Evolutionary conservation across 1,140 invertebrate species (phyloP), one percentile per base, ranked within the genome.

Genomic region (Agrilus planipennis): DNA sequence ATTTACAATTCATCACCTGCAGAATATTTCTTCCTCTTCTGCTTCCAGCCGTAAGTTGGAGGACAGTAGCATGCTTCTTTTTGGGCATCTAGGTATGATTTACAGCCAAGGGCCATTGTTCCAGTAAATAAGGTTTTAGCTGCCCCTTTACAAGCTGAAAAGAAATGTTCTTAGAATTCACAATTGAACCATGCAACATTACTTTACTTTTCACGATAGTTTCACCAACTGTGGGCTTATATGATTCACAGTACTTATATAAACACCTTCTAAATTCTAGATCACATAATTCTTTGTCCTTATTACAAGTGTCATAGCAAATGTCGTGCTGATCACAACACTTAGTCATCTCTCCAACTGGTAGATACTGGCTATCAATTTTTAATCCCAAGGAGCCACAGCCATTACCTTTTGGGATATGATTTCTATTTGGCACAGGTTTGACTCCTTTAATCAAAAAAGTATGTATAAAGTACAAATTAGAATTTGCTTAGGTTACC

Each of bases 251-350:
- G 42, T 84, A 78, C 55, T 71, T 77, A 49, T 89, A 88, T 0
- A 93, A 63, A 55, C 89, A 93, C 47, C 76, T 70, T 54, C 88
- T 87, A 54, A 92, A 92, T 20, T 81, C 75, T 30, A 86, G 59
- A 63, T 93, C 89, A 65, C 89, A 93, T 1, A 78, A 65, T 57
- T 89, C 85, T 61, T 89, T 90, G 32, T 84, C 78, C 20, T 64
- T 73, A 47, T 84, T 86, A 57, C 89, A 93, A 2, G 83, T 89
- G 44, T 89, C 87, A 53, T 93, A 93, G 59, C 89, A 93, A 44
- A 84, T 75, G 50, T 93, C 89, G 61, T 93, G 89, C 2, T 58
- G 53, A 58, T 91, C 75, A 64, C 88, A 93, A 54, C 88, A 93
- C 46, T 76, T 75, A 6, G 79, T 82, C 79, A 89, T 84, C 60